Evolutionary conservation across 2,113 vertebrate species (phyloP).

Genomic region (Pelmatolapia mariae): DNA sequence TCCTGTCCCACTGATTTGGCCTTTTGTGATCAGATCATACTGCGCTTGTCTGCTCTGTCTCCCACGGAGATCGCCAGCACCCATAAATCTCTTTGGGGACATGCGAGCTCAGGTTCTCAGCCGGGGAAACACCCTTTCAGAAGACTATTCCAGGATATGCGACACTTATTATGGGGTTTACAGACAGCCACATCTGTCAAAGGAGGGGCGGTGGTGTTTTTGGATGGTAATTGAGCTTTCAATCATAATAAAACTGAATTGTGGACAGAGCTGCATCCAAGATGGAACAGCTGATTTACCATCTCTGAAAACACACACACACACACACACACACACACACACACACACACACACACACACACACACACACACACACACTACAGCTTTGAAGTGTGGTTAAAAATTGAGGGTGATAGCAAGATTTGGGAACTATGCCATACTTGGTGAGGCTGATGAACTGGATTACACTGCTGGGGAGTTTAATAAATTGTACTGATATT

Average conservation of each 20-base stretch:
- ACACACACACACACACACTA: background rate
- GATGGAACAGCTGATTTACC: background rate
- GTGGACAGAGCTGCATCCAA: background rate
- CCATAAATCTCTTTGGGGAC: conserved; percentile 17
- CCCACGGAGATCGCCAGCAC: background rate
- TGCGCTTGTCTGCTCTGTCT: background rate
- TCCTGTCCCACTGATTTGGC: background rate
- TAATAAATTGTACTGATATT: background rate
- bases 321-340: fast-evolving
- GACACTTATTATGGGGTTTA: conserved; percentile 32
- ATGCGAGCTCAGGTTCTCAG: background rate
- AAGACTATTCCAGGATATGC: conserved; percentile 37
- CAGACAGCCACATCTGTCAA: conserved; percentile 13
- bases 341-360: background rate
- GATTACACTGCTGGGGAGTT: background rate
- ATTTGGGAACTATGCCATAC: background rate
- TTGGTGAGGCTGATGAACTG: background rate
- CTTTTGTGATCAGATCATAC: background rate
- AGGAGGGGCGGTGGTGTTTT: background rate
- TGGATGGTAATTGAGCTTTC: background rate
- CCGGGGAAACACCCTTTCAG: conserved; percentile 24
- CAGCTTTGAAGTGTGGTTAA: background rate
- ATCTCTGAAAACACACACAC: background rate
- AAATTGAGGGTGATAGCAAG: background rate
- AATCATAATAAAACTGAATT: background rate